These are phyloP conservation scores for Larimichthys polyactis DNA, from an alignment of 2,113 vertebrate genomes.

Conservation along the genomic window DNA sequence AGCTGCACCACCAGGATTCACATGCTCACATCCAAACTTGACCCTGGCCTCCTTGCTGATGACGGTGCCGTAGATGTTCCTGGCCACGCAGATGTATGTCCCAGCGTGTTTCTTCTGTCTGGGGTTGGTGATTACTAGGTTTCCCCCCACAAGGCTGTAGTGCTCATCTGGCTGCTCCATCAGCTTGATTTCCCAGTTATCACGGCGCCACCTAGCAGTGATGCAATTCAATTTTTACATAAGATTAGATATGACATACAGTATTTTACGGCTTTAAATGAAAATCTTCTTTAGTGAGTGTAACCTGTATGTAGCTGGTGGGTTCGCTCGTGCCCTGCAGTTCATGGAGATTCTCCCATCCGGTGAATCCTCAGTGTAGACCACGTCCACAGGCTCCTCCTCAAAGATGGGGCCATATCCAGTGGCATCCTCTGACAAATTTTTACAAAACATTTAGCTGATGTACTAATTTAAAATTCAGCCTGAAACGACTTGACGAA, in stretches of 20 bases:
- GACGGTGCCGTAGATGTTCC: constrained; percentile 92
- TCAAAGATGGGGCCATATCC: constrained; percentile 98
- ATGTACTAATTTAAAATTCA: background rate
- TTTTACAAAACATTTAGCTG: background rate
- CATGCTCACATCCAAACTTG: constrained; percentile 94
- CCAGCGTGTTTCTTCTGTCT: constrained; percentile 92
- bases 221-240: background rate
- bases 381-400: constrained; percentile 95
- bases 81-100: constrained; percentile 92
- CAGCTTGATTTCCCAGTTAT: constrained; percentile 95
- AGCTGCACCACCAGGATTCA: background rate
- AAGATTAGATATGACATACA: too few relatives aligned
- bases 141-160: constrained; percentile 96
- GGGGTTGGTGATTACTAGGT: constrained; percentile 95
- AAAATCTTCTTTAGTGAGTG: background rate
- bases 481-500: fast-evolving
- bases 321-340: constrained; percentile 94
- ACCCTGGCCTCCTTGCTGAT: constrained; percentile 94
- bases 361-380: constrained; percentile 95
- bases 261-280: background rate
- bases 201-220: constrained; percentile 90
- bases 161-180: constrained; percentile 90
- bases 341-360: constrained; percentile 96
- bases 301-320: constrained; percentile 93
- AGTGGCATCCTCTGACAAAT: constrained; percentile 91